Percentiles rank a stretch among this genome's conserved stretches.
Evolutionary conservation across 2,888 invertebrate genomes (phyloP).

Genomic region (Gryllus longicercus): DNA sequence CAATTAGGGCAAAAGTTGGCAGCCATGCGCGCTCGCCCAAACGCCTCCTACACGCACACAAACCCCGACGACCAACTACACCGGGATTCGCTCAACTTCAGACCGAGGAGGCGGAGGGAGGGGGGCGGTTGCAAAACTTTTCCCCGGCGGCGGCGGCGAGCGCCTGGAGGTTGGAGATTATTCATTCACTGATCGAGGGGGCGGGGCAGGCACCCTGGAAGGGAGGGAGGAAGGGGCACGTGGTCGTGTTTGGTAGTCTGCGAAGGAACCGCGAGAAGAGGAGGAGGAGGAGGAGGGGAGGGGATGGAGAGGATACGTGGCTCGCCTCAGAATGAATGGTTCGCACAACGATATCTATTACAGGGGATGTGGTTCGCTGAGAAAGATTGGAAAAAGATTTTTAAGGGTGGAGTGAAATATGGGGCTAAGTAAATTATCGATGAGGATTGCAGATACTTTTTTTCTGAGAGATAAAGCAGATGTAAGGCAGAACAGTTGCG

Average conservation of each 20-base stretch:
- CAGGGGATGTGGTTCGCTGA: not conserved
- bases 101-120: not conserved
- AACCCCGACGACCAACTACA: not conserved
- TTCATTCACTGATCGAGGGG: not conserved
- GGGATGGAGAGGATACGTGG: not conserved
- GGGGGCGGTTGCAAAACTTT: not conserved
- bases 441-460: too few species aligned
- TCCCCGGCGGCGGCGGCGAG: not conserved
- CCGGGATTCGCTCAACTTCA: not conserved
- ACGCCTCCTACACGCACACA: not conserved
- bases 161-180: not conserved
- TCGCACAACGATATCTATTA: not conserved
- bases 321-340: not conserved
- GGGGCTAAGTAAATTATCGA: not conserved
- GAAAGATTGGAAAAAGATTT: conserved; percentile 17
- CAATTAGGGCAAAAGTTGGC: conserved; percentile 11
- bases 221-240: too few species aligned
- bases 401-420: not conserved
- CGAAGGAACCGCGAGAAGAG: too few species aligned
- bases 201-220: too few species aligned
- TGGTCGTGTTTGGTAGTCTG: too few species aligned
- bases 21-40: not conserved
- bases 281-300: too few species aligned
- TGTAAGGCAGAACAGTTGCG: too few species aligned
- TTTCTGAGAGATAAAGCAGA: too few species aligned